These are phyloP conservation scores for Oncorhynchus clarkii DNA, from an alignment of 2,113 vertebrate species.

Conservation along the genomic window DNA sequence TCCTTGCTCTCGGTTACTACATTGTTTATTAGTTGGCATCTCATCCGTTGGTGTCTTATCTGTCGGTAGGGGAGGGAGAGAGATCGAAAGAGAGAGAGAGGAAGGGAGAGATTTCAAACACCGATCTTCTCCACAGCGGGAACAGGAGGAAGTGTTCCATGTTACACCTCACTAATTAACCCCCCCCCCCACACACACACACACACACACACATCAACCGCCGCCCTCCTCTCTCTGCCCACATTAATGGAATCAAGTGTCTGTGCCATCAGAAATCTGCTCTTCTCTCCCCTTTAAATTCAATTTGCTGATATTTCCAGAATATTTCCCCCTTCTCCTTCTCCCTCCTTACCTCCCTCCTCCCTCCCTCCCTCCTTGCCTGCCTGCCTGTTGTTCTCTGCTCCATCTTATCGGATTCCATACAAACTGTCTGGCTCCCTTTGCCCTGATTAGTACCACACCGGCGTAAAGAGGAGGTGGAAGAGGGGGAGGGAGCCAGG, in stretches of 20 bases:
- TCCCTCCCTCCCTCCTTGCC: not conserved
- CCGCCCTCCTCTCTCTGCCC: conserved; percentile 29
- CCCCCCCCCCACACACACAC: not conserved
- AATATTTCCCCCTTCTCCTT: conserved; percentile 15
- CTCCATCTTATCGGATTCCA: conserved; percentile 53
- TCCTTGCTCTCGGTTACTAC: conserved; percentile 6
- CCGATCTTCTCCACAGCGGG: conserved; percentile 21
- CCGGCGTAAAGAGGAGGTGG: conserved; percentile 19
- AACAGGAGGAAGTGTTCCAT: conserved; percentile 22
- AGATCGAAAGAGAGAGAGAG: not conserved
- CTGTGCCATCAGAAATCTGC: conserved; percentile 49
- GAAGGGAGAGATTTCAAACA: conserved; percentile 25
- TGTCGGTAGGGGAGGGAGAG: not conserved
- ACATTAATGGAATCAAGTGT: conserved; percentile 48
- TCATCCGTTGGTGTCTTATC: conserved; percentile 17
- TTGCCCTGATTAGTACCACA: conserved; percentile 47
- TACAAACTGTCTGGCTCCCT: conserved; percentile 54
- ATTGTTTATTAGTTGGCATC: conserved; percentile 47
- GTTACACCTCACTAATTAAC: conserved; percentile 51
- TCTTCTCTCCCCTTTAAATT: conserved; percentile 57
- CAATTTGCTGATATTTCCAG: conserved; percentile 62
- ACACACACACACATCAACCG: not conserved
- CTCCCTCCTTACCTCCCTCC: not conserved
- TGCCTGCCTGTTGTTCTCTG: conserved; percentile 19
- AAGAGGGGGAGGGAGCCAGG: not conserved